Evolutionary conservation across 2,113 vertebrate species (phyloP).

Genomic region (Eleginops maclovinus): DNA sequence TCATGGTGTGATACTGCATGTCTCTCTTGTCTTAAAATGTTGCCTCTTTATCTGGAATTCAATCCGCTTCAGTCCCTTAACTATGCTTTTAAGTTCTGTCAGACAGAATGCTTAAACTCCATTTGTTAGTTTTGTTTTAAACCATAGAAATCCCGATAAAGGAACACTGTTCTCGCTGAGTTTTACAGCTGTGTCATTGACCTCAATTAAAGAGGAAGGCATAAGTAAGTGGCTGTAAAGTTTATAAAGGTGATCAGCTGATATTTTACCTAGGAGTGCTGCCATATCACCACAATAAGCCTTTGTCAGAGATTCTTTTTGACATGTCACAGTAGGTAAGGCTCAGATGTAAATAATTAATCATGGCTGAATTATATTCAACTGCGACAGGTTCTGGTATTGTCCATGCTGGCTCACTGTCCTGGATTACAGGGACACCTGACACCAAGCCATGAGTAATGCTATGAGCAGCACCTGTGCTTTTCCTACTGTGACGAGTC

Average conservation of each 20-base stretch:
- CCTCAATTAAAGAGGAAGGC: not conserved
- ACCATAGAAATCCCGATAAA: not conserved
- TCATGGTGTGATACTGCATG: not conserved
- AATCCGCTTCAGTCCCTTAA: conserved; percentile 16
- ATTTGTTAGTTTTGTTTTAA: not conserved
- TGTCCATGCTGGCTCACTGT: not conserved
- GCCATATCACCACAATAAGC: not conserved
- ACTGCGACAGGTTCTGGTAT: not conserved
- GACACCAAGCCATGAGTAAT: not conserved
- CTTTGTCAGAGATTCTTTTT: not conserved
- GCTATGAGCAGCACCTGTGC: not conserved
- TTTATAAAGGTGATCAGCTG: not conserved
- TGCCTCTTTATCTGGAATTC: conserved; percentile 41
- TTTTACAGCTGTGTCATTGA: not conserved
- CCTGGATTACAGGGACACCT: not conserved
- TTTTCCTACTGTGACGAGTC: not conserved
- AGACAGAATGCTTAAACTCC: not conserved
- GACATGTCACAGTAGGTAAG: not conserved
- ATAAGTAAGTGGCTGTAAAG: not conserved
- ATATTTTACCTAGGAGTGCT: not conserved
- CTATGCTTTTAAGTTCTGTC: not conserved
- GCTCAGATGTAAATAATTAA: not conserved
- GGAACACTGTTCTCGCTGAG: not conserved
- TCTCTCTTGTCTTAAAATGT: conserved; percentile 34
- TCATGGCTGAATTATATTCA: not conserved